These are phyloP conservation scores for Dromiciops gliroides DNA, from an alignment of 2,113 vertebrate genomes.

Conservation along the genomic window DNA sequence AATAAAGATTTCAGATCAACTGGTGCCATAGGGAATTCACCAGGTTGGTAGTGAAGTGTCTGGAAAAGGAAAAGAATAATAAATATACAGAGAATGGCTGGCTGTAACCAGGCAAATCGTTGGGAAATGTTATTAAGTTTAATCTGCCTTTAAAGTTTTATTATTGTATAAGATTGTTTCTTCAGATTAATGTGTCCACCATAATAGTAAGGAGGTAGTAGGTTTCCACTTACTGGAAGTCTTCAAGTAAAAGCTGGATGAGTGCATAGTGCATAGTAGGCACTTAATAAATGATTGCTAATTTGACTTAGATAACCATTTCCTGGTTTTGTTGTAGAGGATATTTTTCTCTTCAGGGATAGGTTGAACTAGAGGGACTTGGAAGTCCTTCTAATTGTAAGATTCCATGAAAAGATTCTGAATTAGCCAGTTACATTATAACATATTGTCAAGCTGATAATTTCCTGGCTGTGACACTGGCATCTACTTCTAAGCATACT, in stretches of 20 bases:
- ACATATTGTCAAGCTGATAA: not conserved
- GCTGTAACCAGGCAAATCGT: not conserved
- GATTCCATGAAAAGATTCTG: not conserved
- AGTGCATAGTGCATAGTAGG: not conserved
- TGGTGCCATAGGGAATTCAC: slow-evolving; percentile 37
- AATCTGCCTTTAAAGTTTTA: slow-evolving; percentile 39
- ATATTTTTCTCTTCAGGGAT: not conserved
- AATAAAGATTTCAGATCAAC: slow-evolving; percentile 48
- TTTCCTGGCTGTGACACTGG: not conserved
- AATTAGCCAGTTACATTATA: not conserved
- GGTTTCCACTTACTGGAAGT: not conserved
- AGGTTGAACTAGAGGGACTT: not conserved
- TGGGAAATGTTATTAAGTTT: not conserved
- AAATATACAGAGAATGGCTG: slow-evolving; percentile 4
- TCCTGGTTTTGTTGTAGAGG: no score
- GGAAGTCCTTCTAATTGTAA: not conserved
- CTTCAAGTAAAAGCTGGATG: not conserved
- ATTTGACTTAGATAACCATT: not conserved
- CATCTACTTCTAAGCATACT: slow-evolving; percentile 33
- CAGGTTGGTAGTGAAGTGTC: slow-evolving; percentile 18
- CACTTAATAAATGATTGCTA: not conserved
- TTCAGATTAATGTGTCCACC: not conserved
- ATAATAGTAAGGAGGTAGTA: not conserved
- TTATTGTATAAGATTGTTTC: slow-evolving; percentile 17
- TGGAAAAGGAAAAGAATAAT: slow-evolving; percentile 38